Conservation (phyloP, 92 coral and sea anemone species). For the Phenganax stokvisi region DNA sequence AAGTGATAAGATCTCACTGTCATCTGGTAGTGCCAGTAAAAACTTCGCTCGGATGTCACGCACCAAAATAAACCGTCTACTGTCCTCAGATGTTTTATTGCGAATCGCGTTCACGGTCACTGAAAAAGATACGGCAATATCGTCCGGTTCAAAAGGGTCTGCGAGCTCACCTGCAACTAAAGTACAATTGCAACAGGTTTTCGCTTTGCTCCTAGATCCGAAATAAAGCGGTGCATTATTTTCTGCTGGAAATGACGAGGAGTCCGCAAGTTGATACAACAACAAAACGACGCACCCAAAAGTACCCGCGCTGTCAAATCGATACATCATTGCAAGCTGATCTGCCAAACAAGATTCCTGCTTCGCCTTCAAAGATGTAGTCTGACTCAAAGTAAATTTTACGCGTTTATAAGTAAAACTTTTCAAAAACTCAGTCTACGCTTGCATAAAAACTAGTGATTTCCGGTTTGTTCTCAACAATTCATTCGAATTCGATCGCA, state of each 20-base stretch:
- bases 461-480: no score
- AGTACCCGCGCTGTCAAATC: no score
- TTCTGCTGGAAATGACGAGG: not conserved
- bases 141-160: conserved; percentile 2
- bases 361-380: no score
- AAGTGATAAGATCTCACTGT: conserved; percentile 88
- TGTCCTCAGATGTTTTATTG: not conserved
- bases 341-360: no score
- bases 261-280: no score
- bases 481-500: no score
- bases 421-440: no score
- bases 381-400: no score
- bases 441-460: no score
- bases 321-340: no score
- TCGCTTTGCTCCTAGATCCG: conserved; percentile 9
- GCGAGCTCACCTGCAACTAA: conserved; percentile 5
- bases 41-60: conserved; percentile 71
- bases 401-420: no score
- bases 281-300: no score
- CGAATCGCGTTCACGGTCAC: not conserved
- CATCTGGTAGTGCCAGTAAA: conserved; percentile 87
- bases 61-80: conserved; percentile 56
- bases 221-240: not conserved
- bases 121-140: conserved; percentile 28
- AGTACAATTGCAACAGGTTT: conserved; percentile 29